Base-by-base conservation (phyloP, 1,140 invertebrate genomes). In the Heliconius hewitsoni region DNA sequence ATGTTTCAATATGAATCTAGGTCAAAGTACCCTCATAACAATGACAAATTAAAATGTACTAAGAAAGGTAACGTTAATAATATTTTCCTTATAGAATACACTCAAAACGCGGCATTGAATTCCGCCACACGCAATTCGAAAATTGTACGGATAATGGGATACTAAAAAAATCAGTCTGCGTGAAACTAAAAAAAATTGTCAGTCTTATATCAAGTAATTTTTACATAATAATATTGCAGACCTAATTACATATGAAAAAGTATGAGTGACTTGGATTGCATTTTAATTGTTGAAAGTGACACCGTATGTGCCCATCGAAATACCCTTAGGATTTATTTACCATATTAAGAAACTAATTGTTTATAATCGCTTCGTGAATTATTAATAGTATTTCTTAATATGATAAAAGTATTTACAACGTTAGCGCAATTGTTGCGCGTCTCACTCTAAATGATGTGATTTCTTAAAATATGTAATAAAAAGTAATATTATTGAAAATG, bases 1-100 rank as follows among this genome's bases (percentile, higher is more conserved):
- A 23, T 11, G 39, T 50, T 27, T 73, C 39, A 73, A 50, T 23
- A 50, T 27, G 19, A 27, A 73, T 27, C 13, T 73, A 46, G 39
- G 72, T 23, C 19, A 50, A 9, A 50, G 46, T 73, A 73, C 46
- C 46, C n/a, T 46, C n/a, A 73, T 73, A 73, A 73, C 18, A 73
- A 39, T 39, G 18, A 73, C 16, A 8, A 66, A 8, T 66, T 30
- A 66, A 30, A 66, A 27, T 52, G 50, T 52, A 52, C 19, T 52
- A 52, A 52, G 5, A 52, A 19, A 52, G 18, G 18, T 52, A 19
- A 19, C 13, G 50, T 52, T 19, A 52, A 52, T 18, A 52, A 52
- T 52, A 19, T 16, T 52, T 50, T 50, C 46, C 46, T 18, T 18
- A 18, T 46, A 46, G 42, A 46, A 13, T 46, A 3, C 11, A 11